Conservation (phyloP, 2,113 vertebrate genomes). For the Phrynosoma blainvillii region DNA sequence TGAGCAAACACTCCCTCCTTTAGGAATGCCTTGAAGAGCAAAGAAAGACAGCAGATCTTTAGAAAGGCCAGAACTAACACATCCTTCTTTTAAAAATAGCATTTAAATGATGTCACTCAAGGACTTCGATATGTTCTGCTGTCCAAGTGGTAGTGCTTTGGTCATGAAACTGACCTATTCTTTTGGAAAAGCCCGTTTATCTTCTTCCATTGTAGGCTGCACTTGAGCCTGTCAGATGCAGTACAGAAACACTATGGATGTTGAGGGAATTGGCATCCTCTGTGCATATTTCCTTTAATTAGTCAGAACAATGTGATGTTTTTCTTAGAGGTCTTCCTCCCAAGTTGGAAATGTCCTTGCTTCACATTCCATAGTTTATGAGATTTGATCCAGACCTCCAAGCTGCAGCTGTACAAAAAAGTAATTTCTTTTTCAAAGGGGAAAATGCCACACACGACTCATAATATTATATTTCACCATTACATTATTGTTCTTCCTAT, state of each 20-base stretch:
- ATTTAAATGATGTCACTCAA: not conserved
- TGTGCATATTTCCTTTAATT: constrained; percentile 17
- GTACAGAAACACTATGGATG: not conserved
- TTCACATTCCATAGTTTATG: constrained; percentile 42
- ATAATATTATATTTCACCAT: not conserved
- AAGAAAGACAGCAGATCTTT: not conserved
- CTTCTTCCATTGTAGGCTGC: not conserved
- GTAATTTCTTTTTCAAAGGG: not conserved
- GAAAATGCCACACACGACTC: not conserved
- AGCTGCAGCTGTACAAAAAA: constrained; percentile 4
- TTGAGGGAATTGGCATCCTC: not conserved
- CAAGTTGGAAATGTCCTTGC: constrained; percentile 47
- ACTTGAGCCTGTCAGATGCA: not conserved
- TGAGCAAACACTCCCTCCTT: not conserved
- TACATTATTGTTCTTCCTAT: not conserved
- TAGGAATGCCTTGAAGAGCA: constrained; percentile 1
- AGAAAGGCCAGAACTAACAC: not conserved
- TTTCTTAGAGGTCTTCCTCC: constrained; percentile 28
- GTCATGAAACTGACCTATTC: not conserved
- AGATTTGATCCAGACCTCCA: constrained; percentile 13
- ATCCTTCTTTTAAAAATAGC: not conserved
- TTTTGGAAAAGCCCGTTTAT: not conserved
- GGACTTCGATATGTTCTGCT: not conserved
- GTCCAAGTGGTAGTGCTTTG: not conserved
- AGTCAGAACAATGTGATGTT: constrained; percentile 11